Percentiles rank a stretch among this genome's conserved stretches.
These are phyloP conservation scores for Rynchops niger DNA, from an alignment of 2,113 vertebrate genomes.

Conservation along the genomic window DNA sequence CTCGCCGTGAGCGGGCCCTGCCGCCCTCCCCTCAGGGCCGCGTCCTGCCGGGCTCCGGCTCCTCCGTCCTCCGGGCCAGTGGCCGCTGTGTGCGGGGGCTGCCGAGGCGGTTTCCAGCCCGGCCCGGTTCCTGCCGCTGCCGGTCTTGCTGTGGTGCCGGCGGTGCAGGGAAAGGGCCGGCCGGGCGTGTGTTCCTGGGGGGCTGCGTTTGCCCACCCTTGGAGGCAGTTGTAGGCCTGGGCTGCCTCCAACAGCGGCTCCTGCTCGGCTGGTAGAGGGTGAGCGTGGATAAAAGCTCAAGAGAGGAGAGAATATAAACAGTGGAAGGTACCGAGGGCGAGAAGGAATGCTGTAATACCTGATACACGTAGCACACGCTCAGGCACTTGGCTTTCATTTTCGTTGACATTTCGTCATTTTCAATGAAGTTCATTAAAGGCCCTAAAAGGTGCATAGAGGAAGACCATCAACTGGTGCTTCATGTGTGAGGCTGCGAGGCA, in stretches of 20 bases:
- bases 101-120: background rate
- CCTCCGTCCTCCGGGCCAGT: background rate
- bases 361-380: fast-evolving
- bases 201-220: background rate
- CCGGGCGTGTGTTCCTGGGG: background rate
- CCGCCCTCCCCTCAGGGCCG: background rate
- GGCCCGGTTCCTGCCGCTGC: background rate
- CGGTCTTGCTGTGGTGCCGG: background rate
- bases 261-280: background rate
- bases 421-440: fast-evolving
- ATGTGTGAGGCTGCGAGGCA: background rate
- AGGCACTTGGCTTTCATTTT: fast-evolving
- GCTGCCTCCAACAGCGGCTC: background rate
- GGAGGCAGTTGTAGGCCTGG: background rate
- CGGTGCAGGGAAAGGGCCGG: background rate
- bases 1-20: background rate
- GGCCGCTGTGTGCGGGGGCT: background rate
- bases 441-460: background rate
- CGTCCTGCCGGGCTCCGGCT: background rate
- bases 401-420: background rate
- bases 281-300: fast-evolving
- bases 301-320: fast-evolving
- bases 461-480: background rate
- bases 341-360: background rate
- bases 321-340: fast-evolving